These are phyloP conservation scores for Beroe forskalii DNA, from an alignment of 37 sponge, comb jelly and placozoan genomes.

Conservation along the genomic window DNA sequence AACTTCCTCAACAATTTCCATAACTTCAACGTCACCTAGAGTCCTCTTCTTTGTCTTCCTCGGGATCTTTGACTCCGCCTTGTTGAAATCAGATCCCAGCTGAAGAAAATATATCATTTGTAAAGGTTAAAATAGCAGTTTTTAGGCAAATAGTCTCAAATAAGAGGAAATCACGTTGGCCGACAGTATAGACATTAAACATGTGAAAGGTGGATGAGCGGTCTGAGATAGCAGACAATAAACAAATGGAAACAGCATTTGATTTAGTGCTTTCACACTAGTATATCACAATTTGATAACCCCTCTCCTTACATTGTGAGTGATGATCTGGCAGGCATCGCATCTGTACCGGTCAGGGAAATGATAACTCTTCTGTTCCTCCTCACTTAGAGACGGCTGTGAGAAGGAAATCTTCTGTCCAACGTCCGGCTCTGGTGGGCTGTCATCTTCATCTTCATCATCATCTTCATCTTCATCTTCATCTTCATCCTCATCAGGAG, in stretches of 20 bases:
- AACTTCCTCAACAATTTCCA: slow-evolving; percentile 32
- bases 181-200: too few relatives aligned
- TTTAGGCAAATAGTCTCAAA: neutral
- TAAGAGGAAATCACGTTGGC: neutral
- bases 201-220: too few relatives aligned
- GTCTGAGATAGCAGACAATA: too few relatives aligned
- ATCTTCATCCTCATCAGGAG: neutral
- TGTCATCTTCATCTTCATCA: neutral
- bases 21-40: slow-evolving; percentile 4
- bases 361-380: slow-evolving; percentile 24
- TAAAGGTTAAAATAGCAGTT: neutral
- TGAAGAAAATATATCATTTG: neutral
- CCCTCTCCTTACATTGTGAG: slow-evolving; percentile 22
- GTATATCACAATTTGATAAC: too few relatives aligned
- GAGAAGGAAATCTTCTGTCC: neutral
- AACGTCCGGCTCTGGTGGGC: too few relatives aligned
- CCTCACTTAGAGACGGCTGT: slow-evolving; percentile 25
- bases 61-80: slow-evolving; percentile 35
- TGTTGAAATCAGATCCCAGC: neutral
- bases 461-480: neutral
- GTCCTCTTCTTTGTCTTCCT: slow-evolving; percentile 35
- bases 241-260: too few relatives aligned
- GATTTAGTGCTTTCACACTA: too few relatives aligned
- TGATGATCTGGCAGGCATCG: slow-evolving; percentile 56
- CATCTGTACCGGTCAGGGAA: slow-evolving; percentile 36